phyloP scores from a whole-genome alignment of 2,113 vertebrate genomes.

The Geothlypis trichas region DNA sequence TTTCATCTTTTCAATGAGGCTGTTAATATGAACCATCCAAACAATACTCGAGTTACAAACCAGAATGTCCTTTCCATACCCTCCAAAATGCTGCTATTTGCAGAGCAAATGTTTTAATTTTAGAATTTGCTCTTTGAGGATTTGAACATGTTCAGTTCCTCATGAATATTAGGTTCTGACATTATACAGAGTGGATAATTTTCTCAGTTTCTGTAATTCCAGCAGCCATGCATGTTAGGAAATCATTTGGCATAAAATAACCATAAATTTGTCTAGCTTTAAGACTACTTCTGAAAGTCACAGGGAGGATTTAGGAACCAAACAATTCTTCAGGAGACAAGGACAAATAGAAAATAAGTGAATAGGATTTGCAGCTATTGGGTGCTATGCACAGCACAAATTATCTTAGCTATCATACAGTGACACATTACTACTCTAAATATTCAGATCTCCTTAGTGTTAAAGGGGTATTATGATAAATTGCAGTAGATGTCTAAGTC shows the following conservation, averaged over 20 bases:
- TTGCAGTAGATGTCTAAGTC: not conserved
- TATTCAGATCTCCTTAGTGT: not conserved
- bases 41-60: not conserved
- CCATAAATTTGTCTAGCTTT: not conserved
- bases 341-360: slow-evolving; percentile 21
- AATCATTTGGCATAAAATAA: not conserved
- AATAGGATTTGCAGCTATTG: not conserved
- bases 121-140: not conserved
- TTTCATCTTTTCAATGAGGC: slow-evolving; percentile 9
- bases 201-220: slow-evolving; percentile 6
- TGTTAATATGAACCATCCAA: not conserved
- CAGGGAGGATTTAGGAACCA: not conserved
- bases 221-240: not conserved
- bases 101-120: slow-evolving; percentile 33
- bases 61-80: not conserved
- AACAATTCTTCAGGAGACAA: not conserved
- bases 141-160: not conserved
- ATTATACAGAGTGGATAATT: not conserved
- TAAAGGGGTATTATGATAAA: not conserved
- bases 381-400: not conserved
- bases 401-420: not conserved
- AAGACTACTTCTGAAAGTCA: slow-evolving; percentile 20
- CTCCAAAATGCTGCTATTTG: slow-evolving; percentile 10
- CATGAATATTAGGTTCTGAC: slow-evolving; percentile 21
- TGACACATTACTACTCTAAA: slow-evolving; percentile 9